Percentiles rank a stretch among this genome's conserved stretches.
Evolutionary conservation across 1,140 invertebrate genomes (phyloP).

Genomic region (Odontomachus brunneus): DNA sequence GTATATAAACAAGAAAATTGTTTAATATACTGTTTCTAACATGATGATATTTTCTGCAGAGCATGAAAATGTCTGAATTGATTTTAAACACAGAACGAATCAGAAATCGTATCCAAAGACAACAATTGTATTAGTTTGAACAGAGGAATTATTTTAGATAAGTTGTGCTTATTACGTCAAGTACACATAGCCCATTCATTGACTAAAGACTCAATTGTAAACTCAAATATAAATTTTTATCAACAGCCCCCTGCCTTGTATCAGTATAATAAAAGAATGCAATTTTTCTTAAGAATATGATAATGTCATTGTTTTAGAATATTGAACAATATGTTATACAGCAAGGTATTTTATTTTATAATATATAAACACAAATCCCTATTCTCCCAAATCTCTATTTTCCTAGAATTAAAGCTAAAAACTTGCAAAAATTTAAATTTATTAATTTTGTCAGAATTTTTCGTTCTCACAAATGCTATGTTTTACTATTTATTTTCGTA

Average conservation of each 20-base stretch:
- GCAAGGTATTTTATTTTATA: background rate
- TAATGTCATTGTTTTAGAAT: conserved; percentile 14
- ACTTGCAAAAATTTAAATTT: too few species aligned
- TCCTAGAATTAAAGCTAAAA: too few species aligned
- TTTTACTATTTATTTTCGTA: too few species aligned
- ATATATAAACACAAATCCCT: too few species aligned
- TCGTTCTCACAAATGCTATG: too few species aligned
- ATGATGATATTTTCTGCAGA: conserved; percentile 48
- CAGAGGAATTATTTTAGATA: conserved; percentile 21
- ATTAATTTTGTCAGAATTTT: too few species aligned
- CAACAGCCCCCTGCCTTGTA: background rate
- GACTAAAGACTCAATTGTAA: conserved; percentile 8
- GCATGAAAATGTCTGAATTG: background rate
- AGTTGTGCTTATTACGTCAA: conserved; percentile 6
- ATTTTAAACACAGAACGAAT: conserved; percentile 12
- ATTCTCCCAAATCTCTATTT: too few species aligned
- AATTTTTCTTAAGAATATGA: conserved; percentile 23
- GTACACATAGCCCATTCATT: background rate
- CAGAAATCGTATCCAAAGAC: background rate
- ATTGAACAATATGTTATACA: conserved; percentile 12
- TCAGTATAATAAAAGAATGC: conserved; percentile 23
- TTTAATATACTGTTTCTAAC: conserved; percentile 65
- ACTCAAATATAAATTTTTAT: conserved; percentile 8
- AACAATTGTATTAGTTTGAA: background rate
- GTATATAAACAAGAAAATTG: conserved; percentile 60